Conservation (phyloP, 1,140 invertebrate genomes). For the Brachionus angularis region DNA sequence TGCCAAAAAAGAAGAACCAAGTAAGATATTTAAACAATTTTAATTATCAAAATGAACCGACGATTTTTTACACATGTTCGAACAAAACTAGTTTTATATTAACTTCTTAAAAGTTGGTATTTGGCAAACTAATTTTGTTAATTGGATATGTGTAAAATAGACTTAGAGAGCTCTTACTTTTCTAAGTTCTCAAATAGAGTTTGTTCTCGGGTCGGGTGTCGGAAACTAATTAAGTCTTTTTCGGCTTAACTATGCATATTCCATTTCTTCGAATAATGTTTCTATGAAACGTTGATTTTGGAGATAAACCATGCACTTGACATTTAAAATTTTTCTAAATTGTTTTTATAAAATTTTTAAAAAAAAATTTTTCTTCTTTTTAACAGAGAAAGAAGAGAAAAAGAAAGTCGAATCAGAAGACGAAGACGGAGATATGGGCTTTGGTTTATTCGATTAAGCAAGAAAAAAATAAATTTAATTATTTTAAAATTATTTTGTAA, state of each 20-base stretch:
- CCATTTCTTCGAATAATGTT: constrained; percentile 3
- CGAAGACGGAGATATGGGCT: constrained; percentile 54
- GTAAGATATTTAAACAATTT: background rate
- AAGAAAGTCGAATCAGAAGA: constrained; percentile 55
- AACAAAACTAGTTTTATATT: background rate
- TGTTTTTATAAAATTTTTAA: constrained; percentile 10
- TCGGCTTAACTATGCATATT: constrained; percentile 35
- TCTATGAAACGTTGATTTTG: background rate
- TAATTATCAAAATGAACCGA: background rate
- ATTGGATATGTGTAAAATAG: background rate
- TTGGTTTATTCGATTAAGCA: constrained; percentile 52
- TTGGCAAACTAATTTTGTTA: background rate
- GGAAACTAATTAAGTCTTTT: constrained; percentile 43
- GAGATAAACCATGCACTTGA: constrained; percentile 41
- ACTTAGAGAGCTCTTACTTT: constrained; percentile 35
- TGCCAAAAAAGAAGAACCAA: constrained; percentile 45
- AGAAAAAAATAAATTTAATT: background rate
- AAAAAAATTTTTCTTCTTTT: constrained; percentile 31
- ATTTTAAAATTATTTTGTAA: constrained; percentile 33
- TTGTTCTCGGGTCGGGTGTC: constrained; percentile 34
- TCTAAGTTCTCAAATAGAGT: constrained; percentile 4
- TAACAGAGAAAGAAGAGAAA: constrained; percentile 53
- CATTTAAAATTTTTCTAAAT: background rate
- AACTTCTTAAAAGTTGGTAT: background rate
- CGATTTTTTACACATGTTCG: background rate